A percentile compares a stretch with the other conserved stretches of the same genome.
Evolutionary conservation across 1,140 invertebrate species (phyloP).

Genomic region (Adelges cooleyi): DNA sequence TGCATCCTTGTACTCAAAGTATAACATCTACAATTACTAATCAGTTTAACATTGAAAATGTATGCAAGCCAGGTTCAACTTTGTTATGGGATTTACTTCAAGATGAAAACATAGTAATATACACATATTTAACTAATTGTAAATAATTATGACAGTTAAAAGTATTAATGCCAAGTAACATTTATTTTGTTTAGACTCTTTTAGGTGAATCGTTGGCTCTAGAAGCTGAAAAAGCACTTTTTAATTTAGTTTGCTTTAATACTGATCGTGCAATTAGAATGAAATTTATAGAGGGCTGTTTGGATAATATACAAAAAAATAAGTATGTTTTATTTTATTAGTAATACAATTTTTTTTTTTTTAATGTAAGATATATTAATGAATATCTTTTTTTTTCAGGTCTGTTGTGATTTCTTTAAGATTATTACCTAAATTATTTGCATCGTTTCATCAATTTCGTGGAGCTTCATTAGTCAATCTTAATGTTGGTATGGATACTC

Average conservation of each 20-base stretch:
- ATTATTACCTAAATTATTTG: slow-evolving; percentile 76
- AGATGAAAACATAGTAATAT: slow-evolving; percentile 68
- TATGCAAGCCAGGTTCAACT: slow-evolving; percentile 78
- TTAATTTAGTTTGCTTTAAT: slow-evolving; percentile 77
- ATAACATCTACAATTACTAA: slow-evolving; percentile 39
- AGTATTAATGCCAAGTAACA: slow-evolving; percentile 22
- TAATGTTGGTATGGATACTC: slow-evolving; percentile 55
- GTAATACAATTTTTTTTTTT: neutral
- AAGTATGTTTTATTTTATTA: slow-evolving; percentile 7
- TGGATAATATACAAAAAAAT: slow-evolving; percentile 79
- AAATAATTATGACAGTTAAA: slow-evolving; percentile 8
- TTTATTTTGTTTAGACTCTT: slow-evolving; percentile 47
- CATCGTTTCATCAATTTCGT: slow-evolving; percentile 79
- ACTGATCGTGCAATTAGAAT: slow-evolving; percentile 76
- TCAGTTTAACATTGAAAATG: slow-evolving; percentile 60
- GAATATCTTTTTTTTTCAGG: slow-evolving; percentile 38
- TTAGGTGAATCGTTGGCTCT: slow-evolving; percentile 74
- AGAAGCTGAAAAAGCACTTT: slow-evolving; percentile 83
- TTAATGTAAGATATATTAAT: too few species aligned
- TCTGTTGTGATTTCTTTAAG: slow-evolving; percentile 80
- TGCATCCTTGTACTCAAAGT: slow-evolving; percentile 17
- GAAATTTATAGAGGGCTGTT: slow-evolving; percentile 88
- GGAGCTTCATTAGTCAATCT: slow-evolving; percentile 42
- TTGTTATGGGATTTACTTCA: slow-evolving; percentile 87
- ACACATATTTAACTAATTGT: slow-evolving; percentile 15